Evolutionary conservation across 1,140 invertebrate genomes (phyloP).

Genomic region (Drosophila asahinai): DNA sequence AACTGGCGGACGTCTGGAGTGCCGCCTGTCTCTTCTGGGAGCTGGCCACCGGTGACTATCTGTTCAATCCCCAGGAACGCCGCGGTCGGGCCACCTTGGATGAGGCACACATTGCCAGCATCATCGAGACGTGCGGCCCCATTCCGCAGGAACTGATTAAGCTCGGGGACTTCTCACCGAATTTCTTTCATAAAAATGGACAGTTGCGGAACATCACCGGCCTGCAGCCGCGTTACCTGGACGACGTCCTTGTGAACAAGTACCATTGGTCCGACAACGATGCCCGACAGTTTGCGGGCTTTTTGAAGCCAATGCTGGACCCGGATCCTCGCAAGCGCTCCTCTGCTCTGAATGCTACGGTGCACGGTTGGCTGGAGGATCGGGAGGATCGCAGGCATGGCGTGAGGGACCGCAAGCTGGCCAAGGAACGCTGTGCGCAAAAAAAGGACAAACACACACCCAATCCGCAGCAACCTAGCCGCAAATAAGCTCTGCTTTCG

Average conservation of each 20-base stretch:
- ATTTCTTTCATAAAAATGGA: conserved; percentile 96
- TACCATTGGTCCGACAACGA: conserved; percentile 94
- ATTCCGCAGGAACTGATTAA: conserved; percentile 95
- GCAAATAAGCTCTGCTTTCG: background rate
- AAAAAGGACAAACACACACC: background rate
- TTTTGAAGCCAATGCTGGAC: conserved; percentile 96
- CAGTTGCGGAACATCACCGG: conserved; percentile 95
- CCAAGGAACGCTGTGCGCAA: background rate
- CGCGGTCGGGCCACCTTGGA: conserved; percentile 92
- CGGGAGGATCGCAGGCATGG: background rate
- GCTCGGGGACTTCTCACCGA: conserved; percentile 94
- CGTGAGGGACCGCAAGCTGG: too few relatives aligned
- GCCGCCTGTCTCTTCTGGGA: conserved; percentile 99
- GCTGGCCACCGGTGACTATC: conserved; percentile 99
- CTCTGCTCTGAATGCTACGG: conserved; percentile 95
- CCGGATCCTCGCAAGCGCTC: conserved; percentile 95
- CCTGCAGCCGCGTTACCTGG: conserved; percentile 95
- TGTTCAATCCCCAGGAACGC: conserved; percentile 98
- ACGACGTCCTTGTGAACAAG: conserved; percentile 95
- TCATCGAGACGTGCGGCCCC: conserved; percentile 97
- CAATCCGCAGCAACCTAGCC: background rate
- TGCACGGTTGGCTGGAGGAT: conserved; percentile 88
- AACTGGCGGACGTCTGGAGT: conserved; percentile 98
- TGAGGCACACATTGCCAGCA: conserved; percentile 99
- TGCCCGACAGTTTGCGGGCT: conserved; percentile 95